Base-by-base conservation (phyloP, 53 echinoderm and acorn worm genomes). In the Crossaster papposus region DNA sequence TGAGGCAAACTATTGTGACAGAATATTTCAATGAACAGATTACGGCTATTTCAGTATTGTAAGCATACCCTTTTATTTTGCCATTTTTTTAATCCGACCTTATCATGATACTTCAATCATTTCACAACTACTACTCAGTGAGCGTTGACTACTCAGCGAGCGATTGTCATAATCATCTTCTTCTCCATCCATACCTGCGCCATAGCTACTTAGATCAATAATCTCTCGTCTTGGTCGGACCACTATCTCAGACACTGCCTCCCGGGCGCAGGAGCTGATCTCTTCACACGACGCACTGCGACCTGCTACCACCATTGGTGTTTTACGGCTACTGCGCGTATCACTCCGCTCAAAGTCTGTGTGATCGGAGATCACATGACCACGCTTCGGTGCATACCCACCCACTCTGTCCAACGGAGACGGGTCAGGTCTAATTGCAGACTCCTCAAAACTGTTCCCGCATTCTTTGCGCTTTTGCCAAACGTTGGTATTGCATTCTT, bases 101-200 rank as follows among this genome's bases (percentile, higher is more conserved):
- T 89, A 89, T 99, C 95, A 99, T 65, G 99, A 99, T 14, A 96
- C 96, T 81, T 99, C 99, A 36, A 99, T 99, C 99, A 99, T 99
- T 77, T 99, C 99, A 80, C 99, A 99, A 64, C 96, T 96, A 75
- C 99, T 96, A 73, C 99, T 96, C 18, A 99, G 83, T 14, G 99
- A 96, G 73, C 99, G 81, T 78, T 99, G 96, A 65, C 96, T 99
- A 83, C 99, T 96, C 65, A 99, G 88, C 4, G 96, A 96, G 55
- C 96, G 92, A n/a, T 92, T 94, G 65, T 96, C 96, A 80, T 86
- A 93, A 51, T 99, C 99, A 36, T 96, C 96, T 55, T 95, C 96
- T 14, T 95, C 95, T 10, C 91, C 82, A 33, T 96, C 96, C 29
- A 96, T 91, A 18, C 93, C 88, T 17, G 91, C 76, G 26, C 90